Percentiles rank a stretch among this genome's conserved stretches.
Evolutionary conservation across 2,113 vertebrate species (phyloP).

Genomic region (Telmatochromis sp.): DNA sequence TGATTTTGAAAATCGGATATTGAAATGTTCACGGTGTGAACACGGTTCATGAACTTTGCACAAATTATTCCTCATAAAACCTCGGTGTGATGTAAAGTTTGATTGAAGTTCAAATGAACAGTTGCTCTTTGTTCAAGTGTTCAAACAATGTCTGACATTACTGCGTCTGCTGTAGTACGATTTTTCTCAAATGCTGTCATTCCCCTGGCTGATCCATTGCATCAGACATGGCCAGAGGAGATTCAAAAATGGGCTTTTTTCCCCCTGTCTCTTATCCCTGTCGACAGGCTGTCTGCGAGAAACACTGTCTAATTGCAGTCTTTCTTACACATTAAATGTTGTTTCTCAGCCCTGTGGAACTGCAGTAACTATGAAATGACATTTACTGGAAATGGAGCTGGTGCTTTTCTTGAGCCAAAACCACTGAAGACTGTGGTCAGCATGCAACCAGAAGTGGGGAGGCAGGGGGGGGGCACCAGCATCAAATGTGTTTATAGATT

Average conservation of each 20-base stretch:
- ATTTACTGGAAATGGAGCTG: slow-evolving; percentile 71
- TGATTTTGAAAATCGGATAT: not conserved
- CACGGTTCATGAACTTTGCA: not conserved
- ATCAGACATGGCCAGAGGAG: slow-evolving; percentile 16
- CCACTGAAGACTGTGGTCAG: slow-evolving; percentile 66
- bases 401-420: slow-evolving; percentile 54
- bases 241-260: not conserved
- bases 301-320: slow-evolving; percentile 51
- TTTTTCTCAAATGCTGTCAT: slow-evolving; percentile 25
- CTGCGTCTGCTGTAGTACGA: not conserved
- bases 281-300: slow-evolving; percentile 43
- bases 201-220: slow-evolving; percentile 8
- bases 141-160: not conserved
- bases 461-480: not conserved
- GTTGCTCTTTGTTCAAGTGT: not conserved
- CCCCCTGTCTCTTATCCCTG: slow-evolving; percentile 5
- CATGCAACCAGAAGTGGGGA: slow-evolving; percentile 10
- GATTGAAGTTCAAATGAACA: not conserved
- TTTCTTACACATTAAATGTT: slow-evolving; percentile 41
- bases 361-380: slow-evolving; percentile 62
- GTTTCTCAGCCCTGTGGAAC: slow-evolving; percentile 55
- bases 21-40: not conserved
- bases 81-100: not conserved
- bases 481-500: slow-evolving; percentile 56
- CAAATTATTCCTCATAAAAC: not conserved